Conservation (phyloP, 2,888 invertebrate species). For the Chironomus riparius region DNA sequence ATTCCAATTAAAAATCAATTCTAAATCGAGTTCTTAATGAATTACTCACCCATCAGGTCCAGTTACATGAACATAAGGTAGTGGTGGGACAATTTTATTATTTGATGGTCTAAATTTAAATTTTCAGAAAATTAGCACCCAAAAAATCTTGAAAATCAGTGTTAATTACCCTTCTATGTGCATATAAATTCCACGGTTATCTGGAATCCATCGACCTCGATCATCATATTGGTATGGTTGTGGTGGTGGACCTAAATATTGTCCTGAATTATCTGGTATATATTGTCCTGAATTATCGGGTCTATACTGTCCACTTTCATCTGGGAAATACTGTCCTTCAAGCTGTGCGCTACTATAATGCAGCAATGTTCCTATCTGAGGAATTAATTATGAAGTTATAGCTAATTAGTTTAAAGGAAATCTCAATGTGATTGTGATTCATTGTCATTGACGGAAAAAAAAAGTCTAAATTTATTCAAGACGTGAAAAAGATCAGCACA, state of each 20-base stretch:
- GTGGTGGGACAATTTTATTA: background rate
- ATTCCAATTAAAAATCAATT: background rate
- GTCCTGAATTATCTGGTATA: background rate
- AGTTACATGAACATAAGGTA: background rate
- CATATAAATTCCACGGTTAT: background rate
- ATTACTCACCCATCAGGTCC: background rate
- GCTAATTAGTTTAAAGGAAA: background rate
- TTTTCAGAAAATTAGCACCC: background rate
- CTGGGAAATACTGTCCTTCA: conserved; percentile 6
- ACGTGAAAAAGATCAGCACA: no score
- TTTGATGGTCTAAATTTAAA: background rate
- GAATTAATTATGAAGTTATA: background rate
- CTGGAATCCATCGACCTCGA: background rate
- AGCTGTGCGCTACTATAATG: conserved; percentile 1
- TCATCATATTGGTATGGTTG: background rate
- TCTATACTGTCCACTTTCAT: background rate
- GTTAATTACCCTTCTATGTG: conserved; percentile 11
- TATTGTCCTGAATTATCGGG: background rate
- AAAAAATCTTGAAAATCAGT: background rate
- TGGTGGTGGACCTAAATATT: background rate
- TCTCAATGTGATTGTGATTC: background rate
- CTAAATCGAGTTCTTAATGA: no score
- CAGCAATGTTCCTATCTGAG: conserved; percentile 7
- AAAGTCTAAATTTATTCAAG: background rate
- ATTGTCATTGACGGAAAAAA: background rate